Base-by-base conservation (phyloP, 1,140 invertebrate species). In the Eupeodes corollae region DNA sequence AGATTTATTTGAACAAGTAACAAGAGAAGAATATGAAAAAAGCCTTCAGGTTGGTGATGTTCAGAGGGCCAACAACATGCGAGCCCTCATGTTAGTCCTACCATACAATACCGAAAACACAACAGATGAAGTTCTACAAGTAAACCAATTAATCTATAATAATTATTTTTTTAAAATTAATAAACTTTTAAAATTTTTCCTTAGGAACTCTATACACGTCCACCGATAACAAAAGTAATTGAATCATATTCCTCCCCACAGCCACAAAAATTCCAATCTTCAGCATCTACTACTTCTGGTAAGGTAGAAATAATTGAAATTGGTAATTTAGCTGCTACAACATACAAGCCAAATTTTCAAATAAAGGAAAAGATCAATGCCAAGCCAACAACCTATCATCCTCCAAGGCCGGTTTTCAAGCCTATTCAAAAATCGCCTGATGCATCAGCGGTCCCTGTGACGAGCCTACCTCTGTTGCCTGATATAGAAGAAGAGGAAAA, bases 81-180 rank as follows among this genome's bases (percentile, higher is more conserved):
- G 73, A 14, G 72, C 74, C 1, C 46, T 79, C 3, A 76, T 76
- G 73, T 63, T 78, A 0, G 76, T 78, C 2, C 53, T 78, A 34
- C 76, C 76, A 3, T 75, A 71, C 41, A 75, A 72, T 31, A 63
- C 69, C 3, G 67, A 70, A 35, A 70, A 76, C 46, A 58, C 67
- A 1, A 66, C 61, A 30, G 47, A 68, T 41, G 69, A 68, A 35
- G 60, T 64, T 33, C 54, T 68, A 21, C 64, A 68, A 46, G 54
- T 56, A 16, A 47, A n/a, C 2, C 32, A 10, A 34, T 13, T n/a
- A 31, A 14, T 44, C 33, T 8, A 21, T 44, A 21, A 12, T 32
- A 16, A 16, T 16, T 9, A 9, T 42, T 6, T 34, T 18, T 42
- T 42, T 37, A 26, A 21, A 44, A 37, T 0, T 34, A 18, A n/a